These are phyloP conservation scores for Erythrolamprus reginae DNA, from an alignment of 2,113 vertebrate genomes.

Conservation along the genomic window DNA sequence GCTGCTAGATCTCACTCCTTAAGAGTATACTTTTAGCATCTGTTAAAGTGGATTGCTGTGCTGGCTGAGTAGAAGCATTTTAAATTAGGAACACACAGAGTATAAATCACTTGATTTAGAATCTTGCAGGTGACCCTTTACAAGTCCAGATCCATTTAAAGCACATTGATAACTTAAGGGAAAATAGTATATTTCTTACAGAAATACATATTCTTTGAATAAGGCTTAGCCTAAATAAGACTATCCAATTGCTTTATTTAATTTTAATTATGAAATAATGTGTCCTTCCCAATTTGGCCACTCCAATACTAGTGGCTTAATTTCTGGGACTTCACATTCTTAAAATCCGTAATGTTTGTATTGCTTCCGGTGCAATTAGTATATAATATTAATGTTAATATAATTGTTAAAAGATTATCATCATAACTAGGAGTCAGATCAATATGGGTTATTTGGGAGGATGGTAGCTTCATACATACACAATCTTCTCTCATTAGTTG, in stretches of 20 bases:
- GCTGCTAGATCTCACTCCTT: neutral
- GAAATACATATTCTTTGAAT: neutral
- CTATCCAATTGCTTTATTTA: neutral
- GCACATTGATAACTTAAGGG: neutral
- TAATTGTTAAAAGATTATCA: conserved; percentile 12
- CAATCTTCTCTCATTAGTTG: conserved; percentile 20
- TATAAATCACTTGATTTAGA: neutral
- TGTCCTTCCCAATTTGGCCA: neutral
- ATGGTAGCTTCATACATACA: neutral
- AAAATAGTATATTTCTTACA: neutral
- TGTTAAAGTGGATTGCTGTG: neutral
- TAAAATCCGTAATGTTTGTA: neutral
- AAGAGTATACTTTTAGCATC: neutral
- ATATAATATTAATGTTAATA: conserved; percentile 19
- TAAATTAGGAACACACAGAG: neutral
- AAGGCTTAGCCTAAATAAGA: neutral
- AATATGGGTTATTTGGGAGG: neutral
- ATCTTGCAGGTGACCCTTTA: neutral
- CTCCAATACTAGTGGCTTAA: no score
- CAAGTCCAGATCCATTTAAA: neutral
- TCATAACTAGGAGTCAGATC: neutral
- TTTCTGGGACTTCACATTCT: neutral
- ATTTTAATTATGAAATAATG: neutral
- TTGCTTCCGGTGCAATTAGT: neutral
- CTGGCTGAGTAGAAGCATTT: neutral